Evolutionary conservation across 2,113 vertebrate species (phyloP), one percentile per base, ranked within the genome.

Genomic region (Tragelaphus strepsiceros): DNA sequence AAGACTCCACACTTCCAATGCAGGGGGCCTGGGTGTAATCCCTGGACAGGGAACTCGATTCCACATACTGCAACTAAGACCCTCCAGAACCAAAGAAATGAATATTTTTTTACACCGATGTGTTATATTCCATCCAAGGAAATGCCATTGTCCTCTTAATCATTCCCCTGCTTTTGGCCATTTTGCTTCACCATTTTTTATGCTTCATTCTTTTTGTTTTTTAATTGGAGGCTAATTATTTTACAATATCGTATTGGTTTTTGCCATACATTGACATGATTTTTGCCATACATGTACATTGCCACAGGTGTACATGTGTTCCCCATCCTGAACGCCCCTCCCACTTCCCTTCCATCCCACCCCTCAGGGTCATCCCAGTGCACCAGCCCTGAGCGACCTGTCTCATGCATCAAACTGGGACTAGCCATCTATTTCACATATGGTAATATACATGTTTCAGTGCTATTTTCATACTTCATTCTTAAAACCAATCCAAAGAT

Each of bases 121-220:
- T 43, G 22, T 46, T 71, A 15, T 13, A 28, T 11, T 28, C 35
- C 32, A 64, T 26, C 54, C 59, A 11, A 58, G 51, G 39, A 78
- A 84, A 78, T 51, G 56, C 43, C 3, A 0, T 1, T 7, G 56
- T 74, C 62, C 7, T 4, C 43, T 12, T 5, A 17, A 24, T 35
- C 53, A 32, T 53, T 3, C 32, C 53, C 35, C n/a, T 28, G 14
- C 30, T 64, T 35, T 28, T 39, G 46, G 39, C 61, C 26, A 24
- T 39, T 91, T 84, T 16, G 5, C 15, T 4, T 74, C 74, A 80
- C 13, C 64, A 5, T n/a, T 85, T 77, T 82, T 64, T 12, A 24
- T 35, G 51, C n/a, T 54, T 59, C 51, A 7, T 14, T 51, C 67
- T 49, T 14, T 43, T 71, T 74, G 22, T 62, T 3, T 77, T 24